A percentile compares a stretch with the other conserved stretches of the same genome.
Evolutionary conservation across 2,888 invertebrate genomes (phyloP).

Genomic region (Orchestes rusci): DNA sequence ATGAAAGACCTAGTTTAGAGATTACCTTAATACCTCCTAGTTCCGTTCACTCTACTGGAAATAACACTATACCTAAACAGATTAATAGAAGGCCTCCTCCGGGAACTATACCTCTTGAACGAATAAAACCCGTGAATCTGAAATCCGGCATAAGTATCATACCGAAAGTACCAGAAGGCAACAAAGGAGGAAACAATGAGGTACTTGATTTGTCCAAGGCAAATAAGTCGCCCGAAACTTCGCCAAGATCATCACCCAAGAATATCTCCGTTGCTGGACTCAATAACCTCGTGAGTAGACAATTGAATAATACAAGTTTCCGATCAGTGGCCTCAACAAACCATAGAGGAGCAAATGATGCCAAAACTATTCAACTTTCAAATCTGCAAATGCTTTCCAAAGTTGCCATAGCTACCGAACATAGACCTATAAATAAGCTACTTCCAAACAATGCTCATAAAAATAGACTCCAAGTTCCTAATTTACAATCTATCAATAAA

Average conservation of each 20-base stretch:
- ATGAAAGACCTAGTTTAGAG: slow-evolving; percentile 41
- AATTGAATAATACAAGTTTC: slow-evolving; percentile 18
- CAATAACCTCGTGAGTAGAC: slow-evolving; percentile 22
- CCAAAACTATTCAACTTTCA: slow-evolving; percentile 34
- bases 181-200: slow-evolving; percentile 47
- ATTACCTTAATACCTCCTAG: slow-evolving; percentile 40
- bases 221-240: slow-evolving; percentile 29
- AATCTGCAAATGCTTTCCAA: slow-evolving; percentile 52
- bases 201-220: slow-evolving; percentile 49
- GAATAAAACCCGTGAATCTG: slow-evolving; percentile 41
- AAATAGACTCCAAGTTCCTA: slow-evolving; percentile 37
- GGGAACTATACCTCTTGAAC: slow-evolving; percentile 48
- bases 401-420: slow-evolving; percentile 41
- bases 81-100: slow-evolving; percentile 47
- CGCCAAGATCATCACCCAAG: slow-evolving; percentile 37
- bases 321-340: slow-evolving; percentile 14
- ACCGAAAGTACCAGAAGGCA: slow-evolving; percentile 37
- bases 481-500: slow-evolving; percentile 33
- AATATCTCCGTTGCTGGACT: slow-evolving; percentile 31
- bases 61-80: slow-evolving; percentile 20
- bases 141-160: slow-evolving; percentile 38
- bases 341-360: slow-evolving; percentile 25
- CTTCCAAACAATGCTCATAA: slow-evolving; percentile 27
- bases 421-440: slow-evolving; percentile 32
- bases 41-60: slow-evolving; percentile 17